A percentile compares a stretch with the other conserved stretches of the same genome.
phyloP scores from a whole-genome alignment of 2,888 invertebrate genomes.

The Athalia rosae region DNA sequence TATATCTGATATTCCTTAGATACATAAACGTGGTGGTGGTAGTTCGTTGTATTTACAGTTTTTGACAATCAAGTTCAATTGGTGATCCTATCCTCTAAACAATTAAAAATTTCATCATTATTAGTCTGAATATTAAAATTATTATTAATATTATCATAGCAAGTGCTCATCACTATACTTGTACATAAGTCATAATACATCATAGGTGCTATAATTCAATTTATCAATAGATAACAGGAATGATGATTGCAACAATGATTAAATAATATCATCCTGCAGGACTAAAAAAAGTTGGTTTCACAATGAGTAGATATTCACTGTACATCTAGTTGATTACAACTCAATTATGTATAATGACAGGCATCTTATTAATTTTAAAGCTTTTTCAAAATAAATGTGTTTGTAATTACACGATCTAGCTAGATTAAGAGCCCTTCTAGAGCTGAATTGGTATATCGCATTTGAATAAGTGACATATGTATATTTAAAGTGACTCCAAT shows the following conservation, averaged over 20 bases:
- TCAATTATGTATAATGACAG: background rate
- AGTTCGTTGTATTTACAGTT: constrained; percentile 15
- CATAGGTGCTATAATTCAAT: background rate
- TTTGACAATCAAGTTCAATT: constrained; percentile 1
- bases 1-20: background rate
- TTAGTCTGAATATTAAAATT: background rate
- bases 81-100: background rate
- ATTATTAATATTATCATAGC: constrained; percentile 17
- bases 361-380: constrained; percentile 28
- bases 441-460: background rate
- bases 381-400: constrained; percentile 69
- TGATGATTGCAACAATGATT: background rate
- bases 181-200: background rate
- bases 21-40: background rate
- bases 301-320: background rate
- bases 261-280: background rate
- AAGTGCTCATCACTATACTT: background rate
- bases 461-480: background rate
- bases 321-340: constrained; percentile 8
- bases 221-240: background rate
- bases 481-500: constrained; percentile 66
- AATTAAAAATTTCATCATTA: background rate
- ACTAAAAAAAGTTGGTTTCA: background rate
- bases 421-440: background rate
- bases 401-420: constrained; percentile 14